These are phyloP conservation scores for Campylomormyrus numenius DNA, from an alignment of 2,113 vertebrate species.

Conservation along the genomic window DNA sequence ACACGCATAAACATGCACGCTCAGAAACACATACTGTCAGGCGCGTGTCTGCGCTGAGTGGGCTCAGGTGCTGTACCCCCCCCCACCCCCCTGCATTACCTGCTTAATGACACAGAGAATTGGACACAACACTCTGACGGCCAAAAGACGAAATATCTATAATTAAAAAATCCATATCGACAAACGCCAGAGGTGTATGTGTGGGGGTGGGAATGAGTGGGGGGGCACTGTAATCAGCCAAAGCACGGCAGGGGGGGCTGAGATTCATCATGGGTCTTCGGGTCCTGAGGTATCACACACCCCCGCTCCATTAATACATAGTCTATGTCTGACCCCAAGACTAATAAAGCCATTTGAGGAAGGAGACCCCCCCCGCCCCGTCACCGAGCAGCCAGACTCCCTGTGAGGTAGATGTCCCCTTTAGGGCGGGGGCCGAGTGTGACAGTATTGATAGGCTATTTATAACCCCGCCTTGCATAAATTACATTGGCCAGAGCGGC, in stretches of 20 bases:
- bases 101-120: constrained; percentile 32
- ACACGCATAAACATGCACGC: neutral
- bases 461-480: constrained; percentile 61
- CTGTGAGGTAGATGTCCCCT: too few relatives aligned
- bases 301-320: too few relatives aligned
- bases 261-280: too few relatives aligned
- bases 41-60: neutral
- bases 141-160: constrained; percentile 44
- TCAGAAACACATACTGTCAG: neutral
- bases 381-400: too few relatives aligned
- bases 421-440: constrained; percentile 35
- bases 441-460: constrained; percentile 58
- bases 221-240: too few relatives aligned
- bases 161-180: constrained; percentile 37
- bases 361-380: too few relatives aligned
- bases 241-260: too few relatives aligned
- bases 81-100: constrained; percentile 12
- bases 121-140: constrained; percentile 23
- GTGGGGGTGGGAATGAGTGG: too few relatives aligned
- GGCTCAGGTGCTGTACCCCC: neutral
- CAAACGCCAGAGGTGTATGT: constrained; percentile 4
- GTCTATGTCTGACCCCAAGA: too few relatives aligned
- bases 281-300: too few relatives aligned
- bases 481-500: constrained; percentile 56
- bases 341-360: too few relatives aligned